phyloP scores from a whole-genome alignment of 35 echinoderm and acorn worm genomes.

The Lytechinus variegatus region DNA sequence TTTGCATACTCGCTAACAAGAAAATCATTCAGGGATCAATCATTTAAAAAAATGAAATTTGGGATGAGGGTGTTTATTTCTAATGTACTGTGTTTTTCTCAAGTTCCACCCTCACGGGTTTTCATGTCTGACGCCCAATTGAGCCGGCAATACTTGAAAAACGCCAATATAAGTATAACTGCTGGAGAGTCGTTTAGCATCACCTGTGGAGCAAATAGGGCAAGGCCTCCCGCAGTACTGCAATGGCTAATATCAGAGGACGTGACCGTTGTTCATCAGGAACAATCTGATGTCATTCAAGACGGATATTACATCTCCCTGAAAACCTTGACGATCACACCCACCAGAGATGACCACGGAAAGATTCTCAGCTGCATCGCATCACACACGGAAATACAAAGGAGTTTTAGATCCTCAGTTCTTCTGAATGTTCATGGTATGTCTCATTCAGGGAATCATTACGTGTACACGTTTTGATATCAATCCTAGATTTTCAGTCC shows the following conservation, averaged over 20 bases:
- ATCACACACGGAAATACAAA: background rate
- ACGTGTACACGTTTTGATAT: background rate
- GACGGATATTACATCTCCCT: too few relatives aligned
- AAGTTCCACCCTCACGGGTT: too few relatives aligned
- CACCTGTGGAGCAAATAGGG: background rate
- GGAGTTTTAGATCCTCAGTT: background rate
- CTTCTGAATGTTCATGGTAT: background rate
- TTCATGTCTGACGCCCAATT: too few relatives aligned
- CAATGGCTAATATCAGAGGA: too few relatives aligned
- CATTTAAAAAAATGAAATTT: too few relatives aligned
- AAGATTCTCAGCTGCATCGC: background rate
- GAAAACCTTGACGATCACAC: background rate
- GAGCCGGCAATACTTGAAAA: too few relatives aligned
- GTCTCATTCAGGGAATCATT: background rate
- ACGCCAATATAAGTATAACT: too few relatives aligned
- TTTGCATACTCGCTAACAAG: too few relatives aligned
- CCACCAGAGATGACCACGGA: background rate
- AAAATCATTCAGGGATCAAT: too few relatives aligned
- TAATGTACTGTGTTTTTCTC: too few relatives aligned
- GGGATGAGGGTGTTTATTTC: too few relatives aligned
- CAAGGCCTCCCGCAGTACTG: background rate
- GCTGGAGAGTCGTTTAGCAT: background rate
- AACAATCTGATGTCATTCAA: background rate
- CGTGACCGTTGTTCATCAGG: background rate
- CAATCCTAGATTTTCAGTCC: too few relatives aligned